Conservation (phyloP, 2,888 invertebrate genomes). For the Papilio gigon region DNA sequence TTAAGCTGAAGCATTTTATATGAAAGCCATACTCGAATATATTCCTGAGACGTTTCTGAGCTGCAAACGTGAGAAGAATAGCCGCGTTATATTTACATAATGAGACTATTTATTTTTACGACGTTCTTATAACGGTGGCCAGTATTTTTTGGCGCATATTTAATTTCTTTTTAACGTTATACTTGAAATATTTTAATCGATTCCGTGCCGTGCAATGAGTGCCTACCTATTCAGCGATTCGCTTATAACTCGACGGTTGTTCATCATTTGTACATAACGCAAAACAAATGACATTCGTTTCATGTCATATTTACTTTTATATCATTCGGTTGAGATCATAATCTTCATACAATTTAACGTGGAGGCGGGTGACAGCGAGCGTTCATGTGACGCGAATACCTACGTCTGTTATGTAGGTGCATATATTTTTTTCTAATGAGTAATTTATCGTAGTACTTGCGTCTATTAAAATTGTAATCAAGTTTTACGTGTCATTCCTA, state of each 20-base stretch:
- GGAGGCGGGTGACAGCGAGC: slow-evolving; percentile 7
- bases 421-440: not conserved
- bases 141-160: slow-evolving; percentile 24
- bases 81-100: slow-evolving; percentile 29
- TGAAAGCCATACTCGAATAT: slow-evolving; percentile 1
- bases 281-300: slow-evolving; percentile 4
- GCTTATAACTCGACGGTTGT: slow-evolving; percentile 13
- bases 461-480: not conserved
- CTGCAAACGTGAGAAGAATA: slow-evolving; percentile 28
- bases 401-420: slow-evolving; percentile 4
- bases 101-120: slow-evolving; percentile 29
- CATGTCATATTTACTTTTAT: slow-evolving; percentile 25
- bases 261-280: slow-evolving; percentile 8
- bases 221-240: not conserved
- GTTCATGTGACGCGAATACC: slow-evolving; percentile 24
- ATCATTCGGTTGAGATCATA: slow-evolving; percentile 3
- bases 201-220: slow-evolving; percentile 11
- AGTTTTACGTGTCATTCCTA: not conserved
- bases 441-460: slow-evolving; percentile 7
- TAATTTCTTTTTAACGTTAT: slow-evolving; percentile 10
- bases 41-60: slow-evolving; percentile 12
- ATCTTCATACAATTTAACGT: slow-evolving; percentile 1
- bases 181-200: slow-evolving; percentile 32
- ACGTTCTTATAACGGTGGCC: slow-evolving; percentile 23
- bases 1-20: slow-evolving; percentile 10